Percentiles rank a stretch among this genome's conserved stretches.
phyloP scores from a whole-genome alignment of 2,888 invertebrate species.

The Lasioglossum zephyrum region DNA sequence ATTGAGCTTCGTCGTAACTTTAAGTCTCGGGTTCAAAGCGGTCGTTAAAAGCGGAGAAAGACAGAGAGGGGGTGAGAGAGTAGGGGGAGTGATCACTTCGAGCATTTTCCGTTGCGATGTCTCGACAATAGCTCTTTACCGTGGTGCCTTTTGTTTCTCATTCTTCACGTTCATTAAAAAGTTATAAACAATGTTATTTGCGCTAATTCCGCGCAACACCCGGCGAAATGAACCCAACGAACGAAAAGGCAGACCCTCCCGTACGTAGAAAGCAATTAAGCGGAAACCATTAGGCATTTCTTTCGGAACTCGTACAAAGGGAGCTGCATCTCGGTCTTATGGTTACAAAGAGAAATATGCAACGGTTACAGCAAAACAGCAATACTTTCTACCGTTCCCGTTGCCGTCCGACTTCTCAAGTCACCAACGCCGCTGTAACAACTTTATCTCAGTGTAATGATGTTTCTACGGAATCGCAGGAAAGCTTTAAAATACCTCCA shows the following conservation, averaged over 20 bases:
- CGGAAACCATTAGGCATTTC: slow-evolving; percentile 25
- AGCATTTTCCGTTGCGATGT: not conserved
- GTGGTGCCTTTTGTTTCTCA: not conserved
- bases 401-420: not conserved
- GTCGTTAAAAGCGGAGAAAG: not conserved
- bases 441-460: slow-evolving; percentile 36
- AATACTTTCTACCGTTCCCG: not conserved
- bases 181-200: slow-evolving; percentile 11
- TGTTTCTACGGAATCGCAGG: slow-evolving; percentile 24
- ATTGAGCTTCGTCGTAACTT: not conserved
- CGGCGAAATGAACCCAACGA: not conserved
- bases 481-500: slow-evolving; percentile 9
- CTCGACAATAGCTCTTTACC: slow-evolving; percentile 16
- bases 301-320: not conserved
- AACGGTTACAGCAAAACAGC: slow-evolving; percentile 10
- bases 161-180: not conserved
- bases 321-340: not conserved
- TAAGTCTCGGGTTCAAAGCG: not conserved
- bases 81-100: not conserved
- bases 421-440: slow-evolving; percentile 5
- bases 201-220: not conserved
- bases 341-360: slow-evolving; percentile 19
- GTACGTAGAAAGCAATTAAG: slow-evolving; percentile 9
- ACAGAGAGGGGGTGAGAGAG: not conserved
- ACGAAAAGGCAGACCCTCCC: not conserved